A percentile compares a stretch with the other conserved stretches of the same genome.
phyloP scores from a whole-genome alignment of 2,113 vertebrate genomes.

The Atrichornis clamosus region DNA sequence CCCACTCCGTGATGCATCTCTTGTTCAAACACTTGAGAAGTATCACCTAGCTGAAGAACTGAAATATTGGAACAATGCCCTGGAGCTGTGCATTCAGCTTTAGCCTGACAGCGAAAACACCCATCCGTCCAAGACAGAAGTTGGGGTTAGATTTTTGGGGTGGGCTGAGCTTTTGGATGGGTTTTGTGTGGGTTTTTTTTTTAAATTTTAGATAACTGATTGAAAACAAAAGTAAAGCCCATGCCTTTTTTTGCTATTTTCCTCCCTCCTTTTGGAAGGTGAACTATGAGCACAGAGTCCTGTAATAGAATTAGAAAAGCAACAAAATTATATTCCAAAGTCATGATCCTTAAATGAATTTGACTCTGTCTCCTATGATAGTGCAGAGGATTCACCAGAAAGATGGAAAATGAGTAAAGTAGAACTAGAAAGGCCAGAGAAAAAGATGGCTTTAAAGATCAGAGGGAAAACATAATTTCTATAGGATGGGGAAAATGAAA shows the following conservation, averaged over 20 bases:
- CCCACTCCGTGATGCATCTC: slow-evolving; percentile 32
- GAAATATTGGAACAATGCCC: slow-evolving; percentile 24
- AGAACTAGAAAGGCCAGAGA: not conserved
- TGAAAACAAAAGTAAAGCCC: not conserved
- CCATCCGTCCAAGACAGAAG: not conserved
- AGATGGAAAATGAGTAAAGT: not conserved
- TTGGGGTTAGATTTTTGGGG: not conserved
- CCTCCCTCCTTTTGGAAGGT: not conserved
- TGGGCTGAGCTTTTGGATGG: rapidly evolving
- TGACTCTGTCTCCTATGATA: not conserved
- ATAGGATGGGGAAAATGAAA: not conserved
- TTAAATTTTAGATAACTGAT: not conserved
- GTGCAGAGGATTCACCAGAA: not conserved
- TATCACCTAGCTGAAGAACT: slow-evolving; percentile 49
- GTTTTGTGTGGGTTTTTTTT: too few relatives aligned
- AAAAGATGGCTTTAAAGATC: not conserved
- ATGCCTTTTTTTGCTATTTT: rapidly evolving
- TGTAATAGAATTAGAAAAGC: not conserved
- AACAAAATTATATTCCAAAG: not conserved
- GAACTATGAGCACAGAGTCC: not conserved
- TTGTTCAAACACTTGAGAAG: slow-evolving; percentile 66
- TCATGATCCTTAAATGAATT: not conserved
- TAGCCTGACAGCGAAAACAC: not conserved
- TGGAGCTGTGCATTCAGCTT: not conserved
- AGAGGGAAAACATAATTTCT: not conserved